phyloP scores from a whole-genome alignment of 2,888 invertebrate genomes.

The Chromoteleia sp. region DNA sequence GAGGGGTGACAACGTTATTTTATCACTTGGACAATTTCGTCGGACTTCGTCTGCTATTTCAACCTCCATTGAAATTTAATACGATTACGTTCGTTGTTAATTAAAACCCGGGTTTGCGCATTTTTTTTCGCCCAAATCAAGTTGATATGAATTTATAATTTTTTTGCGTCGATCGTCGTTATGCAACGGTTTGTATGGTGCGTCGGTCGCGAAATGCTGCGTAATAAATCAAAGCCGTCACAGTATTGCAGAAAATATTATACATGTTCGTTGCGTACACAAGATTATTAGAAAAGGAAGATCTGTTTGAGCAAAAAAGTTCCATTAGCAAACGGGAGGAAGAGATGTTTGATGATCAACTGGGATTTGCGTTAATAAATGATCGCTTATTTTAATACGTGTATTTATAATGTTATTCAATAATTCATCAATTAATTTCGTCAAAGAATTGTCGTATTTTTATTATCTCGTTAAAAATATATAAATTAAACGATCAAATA shows the following conservation, averaged over 20 bases:
- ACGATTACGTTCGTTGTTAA: neutral
- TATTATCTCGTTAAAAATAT: too few species aligned
- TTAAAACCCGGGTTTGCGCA: constrained; percentile 4
- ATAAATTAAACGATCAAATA: too few species aligned
- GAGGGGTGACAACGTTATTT: constrained; percentile 9
- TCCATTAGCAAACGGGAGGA: neutral
- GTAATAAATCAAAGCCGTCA: constrained; percentile 18
- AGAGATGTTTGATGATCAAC: neutral
- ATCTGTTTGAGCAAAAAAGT: neutral
- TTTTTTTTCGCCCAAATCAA: constrained; percentile 3
- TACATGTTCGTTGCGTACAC: constrained; percentile 9
- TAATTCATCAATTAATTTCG: too few species aligned
- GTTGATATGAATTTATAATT: neutral
- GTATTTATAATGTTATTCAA: too few species aligned
- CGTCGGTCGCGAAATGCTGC: neutral
- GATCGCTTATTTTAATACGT: too few species aligned
- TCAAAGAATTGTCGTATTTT: too few species aligned
- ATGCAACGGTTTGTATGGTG: neutral
- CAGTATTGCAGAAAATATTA: constrained; percentile 16
- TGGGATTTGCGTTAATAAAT: neutral
- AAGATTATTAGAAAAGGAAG: constrained; percentile 7
- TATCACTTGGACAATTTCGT: constrained; percentile 5
- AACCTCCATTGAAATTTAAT: neutral
- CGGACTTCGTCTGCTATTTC: neutral
- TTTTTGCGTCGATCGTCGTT: neutral